Percentiles rank a stretch among this genome's conserved stretches.
Conservation (phyloP, 2,797 vertebrate species). For the Rhodeus uyekii region DNA sequence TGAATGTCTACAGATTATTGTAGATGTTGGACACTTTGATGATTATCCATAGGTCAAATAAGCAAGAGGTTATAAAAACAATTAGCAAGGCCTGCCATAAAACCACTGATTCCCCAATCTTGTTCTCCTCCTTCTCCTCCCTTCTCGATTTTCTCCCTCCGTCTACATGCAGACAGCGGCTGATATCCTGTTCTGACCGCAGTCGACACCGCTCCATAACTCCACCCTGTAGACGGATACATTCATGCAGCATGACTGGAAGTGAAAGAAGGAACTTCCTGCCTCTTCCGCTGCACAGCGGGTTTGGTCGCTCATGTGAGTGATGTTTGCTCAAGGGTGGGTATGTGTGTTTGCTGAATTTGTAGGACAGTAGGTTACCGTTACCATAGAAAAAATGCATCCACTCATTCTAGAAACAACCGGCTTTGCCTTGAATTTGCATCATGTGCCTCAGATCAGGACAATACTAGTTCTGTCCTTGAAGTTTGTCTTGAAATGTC, state of each 20-base stretch:
- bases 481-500: too few relatives aligned
- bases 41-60: not conserved
- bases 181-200: conserved; percentile 49
- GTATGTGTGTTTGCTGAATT: conserved; percentile 40
- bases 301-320: conserved; percentile 54
- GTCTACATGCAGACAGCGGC: conserved; percentile 50
- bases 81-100: not conserved
- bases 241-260: conserved; percentile 64
- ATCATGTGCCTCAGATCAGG: conserved; percentile 26
- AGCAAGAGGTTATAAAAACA: not conserved
- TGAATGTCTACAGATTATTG: not conserved
- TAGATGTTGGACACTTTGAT: not conserved
- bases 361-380: conserved; percentile 29
- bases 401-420: conserved; percentile 56
- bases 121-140: conserved; percentile 30
- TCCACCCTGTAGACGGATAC: conserved; percentile 29
- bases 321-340: conserved; percentile 15
- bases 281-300: conserved; percentile 41
- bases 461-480: conserved; percentile 4
- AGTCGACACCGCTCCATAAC: conserved; percentile 41
- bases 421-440: conserved; percentile 41
- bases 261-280: conserved; percentile 76
- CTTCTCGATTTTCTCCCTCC: conserved; percentile 28
- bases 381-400: conserved; percentile 45
- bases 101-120: conserved; percentile 41